Evolutionary conservation across 2,113 vertebrate genomes (phyloP).

Genomic region (Callorhinus ursinus): DNA sequence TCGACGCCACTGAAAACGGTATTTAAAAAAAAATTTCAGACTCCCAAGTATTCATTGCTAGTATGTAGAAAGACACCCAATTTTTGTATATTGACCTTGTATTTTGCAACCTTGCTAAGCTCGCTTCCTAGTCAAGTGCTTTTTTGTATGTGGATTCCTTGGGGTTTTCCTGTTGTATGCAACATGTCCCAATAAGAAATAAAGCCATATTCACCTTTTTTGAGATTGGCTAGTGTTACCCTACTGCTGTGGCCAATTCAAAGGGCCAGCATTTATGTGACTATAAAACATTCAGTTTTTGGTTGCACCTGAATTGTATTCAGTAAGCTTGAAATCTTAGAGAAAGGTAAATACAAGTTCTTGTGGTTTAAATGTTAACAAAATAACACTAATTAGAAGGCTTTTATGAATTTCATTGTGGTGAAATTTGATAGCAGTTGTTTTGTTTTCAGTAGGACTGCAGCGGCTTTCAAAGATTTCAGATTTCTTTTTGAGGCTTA

Average conservation of each 20-base stretch:
- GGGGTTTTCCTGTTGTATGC: neutral
- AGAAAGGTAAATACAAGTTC: neutral
- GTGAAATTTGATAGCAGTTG: neutral
- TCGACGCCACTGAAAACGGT: neutral
- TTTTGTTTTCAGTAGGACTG: neutral
- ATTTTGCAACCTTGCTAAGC: neutral
- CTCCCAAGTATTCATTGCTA: neutral
- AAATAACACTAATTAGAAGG: slow-evolving; percentile 10
- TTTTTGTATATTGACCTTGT: slow-evolving; percentile 4
- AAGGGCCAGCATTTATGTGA: slow-evolving; percentile 4
- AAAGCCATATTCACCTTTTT: neutral
- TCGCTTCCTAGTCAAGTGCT: neutral
- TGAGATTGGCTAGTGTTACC: neutral
- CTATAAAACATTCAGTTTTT: neutral
- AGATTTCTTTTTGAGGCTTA: neutral
- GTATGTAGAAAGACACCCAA: neutral
- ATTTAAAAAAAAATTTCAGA: neutral
- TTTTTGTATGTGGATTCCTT: neutral
- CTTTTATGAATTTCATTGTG: neutral
- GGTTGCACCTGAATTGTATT: slow-evolving; percentile 16
- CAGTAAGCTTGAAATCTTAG: slow-evolving; percentile 44
- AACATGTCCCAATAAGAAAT: neutral
- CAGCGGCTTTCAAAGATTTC: neutral
- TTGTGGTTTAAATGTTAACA: slow-evolving; percentile 47
- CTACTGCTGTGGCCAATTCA: neutral